Evolutionary conservation across 1,140 invertebrate species (phyloP).

Genomic region (Rhysida immarginata): DNA sequence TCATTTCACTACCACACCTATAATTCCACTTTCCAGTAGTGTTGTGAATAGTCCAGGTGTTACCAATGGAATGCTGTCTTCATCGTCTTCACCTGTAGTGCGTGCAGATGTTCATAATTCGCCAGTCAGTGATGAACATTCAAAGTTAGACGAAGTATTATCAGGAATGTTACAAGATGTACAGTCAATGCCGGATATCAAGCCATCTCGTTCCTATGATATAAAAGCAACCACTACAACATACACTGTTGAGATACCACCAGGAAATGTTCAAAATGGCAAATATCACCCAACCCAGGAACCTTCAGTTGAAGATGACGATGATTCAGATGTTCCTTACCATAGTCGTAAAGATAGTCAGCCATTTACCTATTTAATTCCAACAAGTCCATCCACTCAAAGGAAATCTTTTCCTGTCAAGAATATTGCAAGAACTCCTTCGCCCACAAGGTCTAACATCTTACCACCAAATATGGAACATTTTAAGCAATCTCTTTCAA

Average conservation of each 20-base stretch:
- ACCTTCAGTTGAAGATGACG: conserved; percentile 13
- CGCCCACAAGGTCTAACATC: too few species aligned
- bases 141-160: conserved; percentile 53
- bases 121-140: conserved; percentile 19
- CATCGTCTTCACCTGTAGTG: background rate
- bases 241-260: background rate
- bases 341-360: conserved; percentile 62
- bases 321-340: conserved; percentile 42
- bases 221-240: conserved; percentile 4
- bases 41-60: too few species aligned
- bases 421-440: too few species aligned
- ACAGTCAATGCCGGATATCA: conserved; percentile 50
- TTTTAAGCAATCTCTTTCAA: too few species aligned
- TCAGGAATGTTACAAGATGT: conserved; percentile 67
- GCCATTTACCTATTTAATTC: conserved; percentile 52
- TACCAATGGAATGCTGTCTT: conserved; percentile 10
- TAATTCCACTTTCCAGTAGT: too few species aligned
- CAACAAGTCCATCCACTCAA: conserved; percentile 16
- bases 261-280: background rate
- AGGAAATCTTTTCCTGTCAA: too few species aligned
- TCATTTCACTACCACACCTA: conserved; percentile 12
- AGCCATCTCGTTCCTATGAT: conserved; percentile 22
- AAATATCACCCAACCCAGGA: background rate
- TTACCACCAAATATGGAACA: too few species aligned
- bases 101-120: conserved; percentile 11